Evolutionary conservation across 2,797 vertebrate species (phyloP), one percentile per base, ranked within the genome.

Genomic region (Merluccius polli): DNA sequence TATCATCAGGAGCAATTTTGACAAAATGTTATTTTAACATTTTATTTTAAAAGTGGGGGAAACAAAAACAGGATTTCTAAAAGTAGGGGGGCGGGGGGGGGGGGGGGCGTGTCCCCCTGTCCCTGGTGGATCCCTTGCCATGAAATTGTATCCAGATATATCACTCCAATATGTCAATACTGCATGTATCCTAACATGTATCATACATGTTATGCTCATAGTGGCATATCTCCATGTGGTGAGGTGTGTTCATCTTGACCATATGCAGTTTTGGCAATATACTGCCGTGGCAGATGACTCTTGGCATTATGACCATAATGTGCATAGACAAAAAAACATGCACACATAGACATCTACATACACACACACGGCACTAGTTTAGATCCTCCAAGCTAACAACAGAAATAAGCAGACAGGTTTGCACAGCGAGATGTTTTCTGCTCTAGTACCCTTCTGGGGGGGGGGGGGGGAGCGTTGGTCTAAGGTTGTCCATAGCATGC

Each of bases 381-480:
- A 80, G 80, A 81, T 80, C 75, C 78, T 83, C 75, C 78, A 24
- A 79, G 79, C 83, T 85, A 6, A 78, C 76, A 86, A 87, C 87
- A 87, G 86, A 90, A 92, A 88, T 88, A 84, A 90, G 86, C 89
- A 59, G 88, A 91, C 93, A 92, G 92, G 84, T 91, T 94, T 82
- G 84, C 92, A 73, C 89, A 90, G 90, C 86, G 77, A 90, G 91
- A 89, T 78, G 83, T 87, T 93, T 92, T 91, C 89, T 92, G 92
- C 92, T 92, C 84, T 85, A 71, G 77, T 90, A 83, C 86, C 81
- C 88, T 89, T 87, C 81, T 81, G 82, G 85, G 83, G 74, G 87
- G 81, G 52, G 44, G 16, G 16, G 44, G 16, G 16, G 16, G 44
- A n/a, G 52, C 1, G 21, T 18, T 75, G 84, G 82, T 73, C 84